These are phyloP conservation scores for Spea bombifrons DNA, from an alignment of 2,113 vertebrate species.

Conservation along the genomic window DNA sequence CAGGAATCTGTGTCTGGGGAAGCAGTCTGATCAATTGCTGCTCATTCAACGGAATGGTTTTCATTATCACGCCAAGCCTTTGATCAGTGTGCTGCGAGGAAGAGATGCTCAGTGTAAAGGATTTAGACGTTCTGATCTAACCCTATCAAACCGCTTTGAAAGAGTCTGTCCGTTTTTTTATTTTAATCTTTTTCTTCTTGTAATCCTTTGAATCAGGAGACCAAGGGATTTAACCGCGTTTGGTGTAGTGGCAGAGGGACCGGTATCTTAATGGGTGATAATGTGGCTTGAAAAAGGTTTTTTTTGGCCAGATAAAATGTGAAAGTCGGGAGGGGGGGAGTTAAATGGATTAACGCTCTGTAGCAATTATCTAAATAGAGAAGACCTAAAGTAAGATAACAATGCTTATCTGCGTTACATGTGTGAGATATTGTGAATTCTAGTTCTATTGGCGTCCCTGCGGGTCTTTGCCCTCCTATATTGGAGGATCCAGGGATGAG, in stretches of 20 bases:
- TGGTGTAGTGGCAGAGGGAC: neutral
- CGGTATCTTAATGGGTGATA: neutral
- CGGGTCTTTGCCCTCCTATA: no score
- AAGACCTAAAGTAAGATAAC: no score
- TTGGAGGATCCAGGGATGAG: no score
- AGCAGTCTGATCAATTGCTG: slow-evolving; percentile 1
- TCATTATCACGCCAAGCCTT: slow-evolving; percentile 12
- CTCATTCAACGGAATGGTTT: slow-evolving; percentile 3
- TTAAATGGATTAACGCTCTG: no score
- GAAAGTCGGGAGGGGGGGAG: no score
- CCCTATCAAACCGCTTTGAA: slow-evolving; percentile 4
- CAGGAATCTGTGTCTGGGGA: neutral
- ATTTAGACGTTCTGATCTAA: slow-evolving; percentile 5
- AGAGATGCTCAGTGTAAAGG: slow-evolving; percentile 3
- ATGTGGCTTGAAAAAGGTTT: neutral
- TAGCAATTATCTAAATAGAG: no score
- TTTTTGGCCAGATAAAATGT: no score
- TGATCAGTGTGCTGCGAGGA: slow-evolving; percentile 26
- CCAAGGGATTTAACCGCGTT: neutral
- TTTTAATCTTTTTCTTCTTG: neutral
- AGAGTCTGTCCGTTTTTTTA: neutral
- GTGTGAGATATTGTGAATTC: no score
- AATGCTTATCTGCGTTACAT: no score
- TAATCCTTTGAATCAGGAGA: neutral
- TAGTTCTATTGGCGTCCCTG: no score